Conservation (phyloP, 1,140 invertebrate species). For the Magallana ariakensis region DNA sequence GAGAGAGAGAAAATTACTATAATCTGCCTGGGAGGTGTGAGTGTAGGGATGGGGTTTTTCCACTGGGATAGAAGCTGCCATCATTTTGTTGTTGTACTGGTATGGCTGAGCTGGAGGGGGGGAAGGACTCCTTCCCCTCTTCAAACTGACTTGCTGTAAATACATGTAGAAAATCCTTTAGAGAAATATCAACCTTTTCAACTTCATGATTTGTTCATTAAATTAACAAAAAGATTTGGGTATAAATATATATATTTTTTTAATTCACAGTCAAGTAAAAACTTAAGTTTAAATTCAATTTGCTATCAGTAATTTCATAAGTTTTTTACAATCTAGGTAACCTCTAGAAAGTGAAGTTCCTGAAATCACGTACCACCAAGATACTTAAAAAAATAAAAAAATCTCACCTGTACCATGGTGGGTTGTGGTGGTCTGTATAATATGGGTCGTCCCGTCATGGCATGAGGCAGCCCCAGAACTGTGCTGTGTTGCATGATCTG, state of each 20-base stretch:
- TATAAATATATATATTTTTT: too few relatives aligned
- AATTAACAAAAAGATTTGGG: too few relatives aligned
- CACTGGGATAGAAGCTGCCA: conserved; percentile 62
- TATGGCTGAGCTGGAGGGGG: conserved; percentile 77
- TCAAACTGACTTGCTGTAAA: conserved; percentile 80
- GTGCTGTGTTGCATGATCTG: conserved; percentile 79
- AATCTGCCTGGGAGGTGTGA: conserved; percentile 69
- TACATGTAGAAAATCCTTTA: too few relatives aligned
- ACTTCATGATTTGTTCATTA: too few relatives aligned
- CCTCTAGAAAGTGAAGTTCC: too few relatives aligned
- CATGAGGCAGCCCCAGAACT: conserved; percentile 76
- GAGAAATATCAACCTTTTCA: too few relatives aligned
- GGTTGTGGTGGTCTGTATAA: conserved; percentile 69
- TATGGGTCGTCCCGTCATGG: conserved; percentile 67
- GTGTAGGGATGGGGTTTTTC: conserved; percentile 72
- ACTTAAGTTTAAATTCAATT: too few relatives aligned
- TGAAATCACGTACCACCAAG: too few relatives aligned
- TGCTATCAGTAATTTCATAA: too few relatives aligned
- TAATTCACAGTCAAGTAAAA: too few relatives aligned
- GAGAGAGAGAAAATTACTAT: conserved; percentile 60
- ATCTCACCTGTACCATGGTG: conserved; percentile 63
- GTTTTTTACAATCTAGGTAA: too few relatives aligned
- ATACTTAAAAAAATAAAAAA: too few relatives aligned
- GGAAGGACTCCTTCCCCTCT: conserved; percentile 85
- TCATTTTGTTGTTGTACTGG: conserved; percentile 65